Percentiles rank a stretch among this genome's conserved stretches.
These are phyloP conservation scores for Solenopsis invicta DNA, from an alignment of 1,140 invertebrate genomes.

Conservation along the genomic window DNA sequence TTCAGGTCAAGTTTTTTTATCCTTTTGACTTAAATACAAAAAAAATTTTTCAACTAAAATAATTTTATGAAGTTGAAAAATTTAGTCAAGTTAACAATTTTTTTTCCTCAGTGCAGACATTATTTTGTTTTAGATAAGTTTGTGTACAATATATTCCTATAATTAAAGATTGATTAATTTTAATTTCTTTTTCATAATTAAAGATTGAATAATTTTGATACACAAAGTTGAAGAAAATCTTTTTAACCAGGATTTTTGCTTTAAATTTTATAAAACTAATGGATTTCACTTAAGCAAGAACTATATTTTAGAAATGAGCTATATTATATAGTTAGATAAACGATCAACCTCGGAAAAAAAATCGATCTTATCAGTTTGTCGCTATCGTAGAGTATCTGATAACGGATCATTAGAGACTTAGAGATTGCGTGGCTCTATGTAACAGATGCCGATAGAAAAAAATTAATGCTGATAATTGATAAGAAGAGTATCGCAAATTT, in stretches of 20 bases:
- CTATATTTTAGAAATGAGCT: background rate
- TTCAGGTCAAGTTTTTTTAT: no score
- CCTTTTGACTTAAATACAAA: no score
- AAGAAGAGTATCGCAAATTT: conserved; percentile 1
- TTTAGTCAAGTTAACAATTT: no score
- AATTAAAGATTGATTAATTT: no score
- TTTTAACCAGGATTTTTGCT: background rate
- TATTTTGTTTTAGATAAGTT: background rate
- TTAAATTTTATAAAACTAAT: background rate
- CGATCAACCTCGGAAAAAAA: conserved; percentile 54
- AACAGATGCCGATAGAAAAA: background rate
- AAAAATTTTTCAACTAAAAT: no score
- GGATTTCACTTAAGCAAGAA: background rate
- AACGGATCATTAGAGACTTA: background rate
- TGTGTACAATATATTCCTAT: background rate
- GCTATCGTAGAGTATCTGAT: conserved; percentile 1
- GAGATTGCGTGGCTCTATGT: background rate
- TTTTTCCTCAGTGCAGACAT: no score
- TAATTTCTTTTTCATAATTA: background rate
- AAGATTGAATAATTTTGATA: background rate
- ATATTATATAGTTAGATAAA: conserved; percentile 7
- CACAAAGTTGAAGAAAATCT: background rate
- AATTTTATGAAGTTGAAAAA: no score
- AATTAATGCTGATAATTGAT: conserved; percentile 1
- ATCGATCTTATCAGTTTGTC: conserved; percentile 46